Evolutionary conservation across 1,140 invertebrate species (phyloP).

Genomic region (Pectinophora gossypiella): DNA sequence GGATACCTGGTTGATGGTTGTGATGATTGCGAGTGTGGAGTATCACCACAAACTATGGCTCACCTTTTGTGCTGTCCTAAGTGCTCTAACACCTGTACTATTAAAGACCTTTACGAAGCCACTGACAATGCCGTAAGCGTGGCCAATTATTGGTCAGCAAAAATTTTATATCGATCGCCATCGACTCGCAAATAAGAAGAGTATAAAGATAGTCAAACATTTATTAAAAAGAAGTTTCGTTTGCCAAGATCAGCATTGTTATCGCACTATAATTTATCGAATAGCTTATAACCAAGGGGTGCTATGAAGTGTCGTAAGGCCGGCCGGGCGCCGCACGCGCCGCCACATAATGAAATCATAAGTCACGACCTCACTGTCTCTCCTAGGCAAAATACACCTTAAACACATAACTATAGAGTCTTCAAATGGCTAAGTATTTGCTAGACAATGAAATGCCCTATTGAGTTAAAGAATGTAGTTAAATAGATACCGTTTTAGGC

Average conservation of each 20-base stretch:
- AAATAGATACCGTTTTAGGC: no score
- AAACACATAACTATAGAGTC: neutral
- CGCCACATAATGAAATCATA: slow-evolving; percentile 49
- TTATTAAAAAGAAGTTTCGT: no score
- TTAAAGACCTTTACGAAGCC: no score
- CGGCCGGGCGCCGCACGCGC: slow-evolving; percentile 35
- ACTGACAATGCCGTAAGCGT: no score
- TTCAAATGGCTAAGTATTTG: neutral
- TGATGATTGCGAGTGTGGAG: no score
- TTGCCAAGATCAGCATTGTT: no score
- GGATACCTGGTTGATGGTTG: no score
- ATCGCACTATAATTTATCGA: neutral
- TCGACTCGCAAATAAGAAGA: neutral
- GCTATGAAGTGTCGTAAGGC: slow-evolving; percentile 35
- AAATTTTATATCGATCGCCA: no score
- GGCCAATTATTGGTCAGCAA: no score
- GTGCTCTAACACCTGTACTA: no score
- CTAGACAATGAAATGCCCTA: neutral
- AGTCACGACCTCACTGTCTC: slow-evolving; percentile 45
- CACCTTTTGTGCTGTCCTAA: no score
- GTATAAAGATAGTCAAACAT: neutral
- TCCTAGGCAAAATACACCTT: slow-evolving; percentile 8
- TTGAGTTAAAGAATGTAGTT: neutral
- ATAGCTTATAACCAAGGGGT: slow-evolving; percentile 9
- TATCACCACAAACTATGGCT: no score